Percentiles rank a stretch among this genome's conserved stretches.
Evolutionary conservation across 1,140 invertebrate species (phyloP).

Genomic region (Samia ricini): DNA sequence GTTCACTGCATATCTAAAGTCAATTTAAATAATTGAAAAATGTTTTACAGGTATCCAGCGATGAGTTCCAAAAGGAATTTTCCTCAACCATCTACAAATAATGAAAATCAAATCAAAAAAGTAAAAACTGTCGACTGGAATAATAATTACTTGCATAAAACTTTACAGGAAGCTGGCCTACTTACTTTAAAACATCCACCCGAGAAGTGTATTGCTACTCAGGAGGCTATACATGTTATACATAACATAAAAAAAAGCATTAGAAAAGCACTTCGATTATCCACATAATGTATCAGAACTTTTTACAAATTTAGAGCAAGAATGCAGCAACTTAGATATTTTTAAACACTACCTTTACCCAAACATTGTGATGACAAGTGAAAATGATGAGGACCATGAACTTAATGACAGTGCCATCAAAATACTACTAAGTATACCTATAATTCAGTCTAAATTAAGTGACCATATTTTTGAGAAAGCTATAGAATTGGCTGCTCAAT

Average conservation of each 20-base stretch:
- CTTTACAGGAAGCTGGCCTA: conserved; percentile 55
- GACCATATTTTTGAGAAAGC: conserved; percentile 64
- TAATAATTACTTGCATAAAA: conserved; percentile 39
- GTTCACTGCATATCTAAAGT: too few relatives aligned
- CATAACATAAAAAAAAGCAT: conserved; percentile 59
- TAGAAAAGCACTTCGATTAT: conserved; percentile 65
- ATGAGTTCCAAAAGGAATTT: conserved; percentile 22
- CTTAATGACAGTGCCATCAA: conserved; percentile 60
- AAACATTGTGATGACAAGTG: conserved; percentile 50
- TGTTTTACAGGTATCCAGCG: neutral
- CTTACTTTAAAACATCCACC: conserved; percentile 45
- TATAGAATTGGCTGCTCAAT: conserved; percentile 54
- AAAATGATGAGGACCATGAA: conserved; percentile 37
- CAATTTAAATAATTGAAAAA: too few relatives aligned
- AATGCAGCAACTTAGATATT: conserved; percentile 44
- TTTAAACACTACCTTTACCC: conserved; percentile 66
- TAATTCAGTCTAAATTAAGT: conserved; percentile 60
- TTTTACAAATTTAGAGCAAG: conserved; percentile 49
- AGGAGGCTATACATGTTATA: conserved; percentile 52
- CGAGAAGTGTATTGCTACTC: conserved; percentile 39
- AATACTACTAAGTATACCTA: conserved; percentile 59
- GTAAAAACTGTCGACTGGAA: conserved; percentile 26
- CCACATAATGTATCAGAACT: conserved; percentile 61
- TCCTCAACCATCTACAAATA: conserved; percentile 19
- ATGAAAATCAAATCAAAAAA: conserved; percentile 32